Evolutionary conservation across 1,140 invertebrate genomes (phyloP), one percentile per base, ranked within the genome.

Genomic region (Achatina immaculata): DNA sequence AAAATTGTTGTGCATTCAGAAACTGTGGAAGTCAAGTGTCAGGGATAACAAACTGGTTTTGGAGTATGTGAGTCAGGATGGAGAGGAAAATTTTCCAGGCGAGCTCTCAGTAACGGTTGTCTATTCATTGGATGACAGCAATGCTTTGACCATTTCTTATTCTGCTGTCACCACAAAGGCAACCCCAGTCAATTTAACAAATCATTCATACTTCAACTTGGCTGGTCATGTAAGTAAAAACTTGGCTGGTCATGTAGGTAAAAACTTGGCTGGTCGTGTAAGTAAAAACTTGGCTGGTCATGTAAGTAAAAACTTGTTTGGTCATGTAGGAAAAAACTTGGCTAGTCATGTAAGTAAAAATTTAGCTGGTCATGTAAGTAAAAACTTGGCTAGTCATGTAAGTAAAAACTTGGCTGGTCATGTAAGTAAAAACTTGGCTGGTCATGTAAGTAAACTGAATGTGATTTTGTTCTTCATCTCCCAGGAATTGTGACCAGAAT

Each of bases 181-280:
- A 11, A 98, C 96, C 0, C 94, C 95, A 1, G 93, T 99, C 0
- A 98, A 97, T 90, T 91, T 99, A 58, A 96, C 96, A 0, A 98
- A 98, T 90, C 97, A 99, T 89, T 93, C 95, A 7, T 99, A 98
- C 90, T 98, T 98, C 89, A 99, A 99, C 92, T 91, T 99, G 45
- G 96, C 94, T 79, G 97, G 97, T 6, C 95, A 97, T 90, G 93
- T 90, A 88, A 88, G 83, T 90, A n/a, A 51, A 55, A 66, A 65
- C n/a, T 24, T 51, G 24, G 48, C 48, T 51, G 48, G 48, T 14
- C 48, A 51, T 51, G 48, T 51, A 24, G 24, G 48, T 51, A 51
- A 24, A 14, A 51, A 14, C n/a, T n/a, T n/a, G n/a, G n/a, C 48
- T 14, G 24, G 48, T 51, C 48, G 24, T 51, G 48, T 14, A 14